Evolutionary conservation across 2,888 invertebrate genomes (phyloP), one percentile per base, ranked within the genome.

Genomic region (Auanema freiburgensis): DNA sequence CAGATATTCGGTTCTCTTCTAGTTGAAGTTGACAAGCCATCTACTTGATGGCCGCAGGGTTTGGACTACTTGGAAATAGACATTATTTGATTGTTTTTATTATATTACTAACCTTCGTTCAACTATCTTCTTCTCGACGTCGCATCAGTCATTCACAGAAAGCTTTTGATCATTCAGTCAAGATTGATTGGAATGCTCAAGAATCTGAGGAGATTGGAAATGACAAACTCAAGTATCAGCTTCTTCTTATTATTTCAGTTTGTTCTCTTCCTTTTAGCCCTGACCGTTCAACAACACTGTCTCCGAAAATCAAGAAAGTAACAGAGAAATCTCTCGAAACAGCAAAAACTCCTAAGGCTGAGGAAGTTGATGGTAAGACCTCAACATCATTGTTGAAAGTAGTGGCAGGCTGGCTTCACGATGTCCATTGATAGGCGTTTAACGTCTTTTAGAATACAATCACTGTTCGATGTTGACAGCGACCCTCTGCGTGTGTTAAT

Each of bases 71-170:
- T n/a, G n/a, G n/a, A n/a, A n/a, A n/a, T n/a, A n/a, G n/a, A n/a
- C n/a, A n/a, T n/a, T n/a, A n/a, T n/a, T n/a, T n/a, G n/a, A n/a
- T n/a, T n/a, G n/a, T n/a, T n/a, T n/a, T n/a, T n/a, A n/a, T n/a
- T n/a, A n/a, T n/a, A n/a, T n/a, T n/a, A n/a, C 42, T 59, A 11
- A 25, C 43, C 8, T 16, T 59, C 33, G 42, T 21, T 16, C 44
- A 41, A 44, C 6, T 25, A 12, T 12, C 43, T 4, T 2, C 42
- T 25, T 10, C 53, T 11, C 42, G 59, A 21, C 43, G 62, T 33
- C 25, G 66, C 23, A 41, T 56, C 16, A 59, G 59, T 23, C 66
- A 66, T 53, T 52, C 67, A 14, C 54, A 53, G 18, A 43, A 46
- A 51, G 63, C 61, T 21, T 63, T 58, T 49, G 63, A 63, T 21